Evolutionary conservation across 1,140 invertebrate genomes (phyloP).

Genomic region (Zaprionus lachaisei): DNA sequence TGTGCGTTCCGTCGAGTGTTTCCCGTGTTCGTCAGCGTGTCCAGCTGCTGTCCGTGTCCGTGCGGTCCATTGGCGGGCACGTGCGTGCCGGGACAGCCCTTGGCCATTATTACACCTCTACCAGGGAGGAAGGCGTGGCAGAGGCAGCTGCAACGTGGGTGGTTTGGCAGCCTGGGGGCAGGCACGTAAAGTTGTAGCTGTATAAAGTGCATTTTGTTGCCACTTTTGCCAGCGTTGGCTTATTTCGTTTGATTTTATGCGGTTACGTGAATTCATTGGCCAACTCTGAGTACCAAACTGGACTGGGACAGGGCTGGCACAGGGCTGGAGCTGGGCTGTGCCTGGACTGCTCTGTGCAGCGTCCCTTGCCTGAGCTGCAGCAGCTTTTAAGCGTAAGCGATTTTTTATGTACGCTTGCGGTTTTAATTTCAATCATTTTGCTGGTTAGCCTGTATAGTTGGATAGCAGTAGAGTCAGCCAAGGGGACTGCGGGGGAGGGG

Average conservation of each 20-base stretch:
- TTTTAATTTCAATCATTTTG: constrained; percentile 82
- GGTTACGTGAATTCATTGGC: constrained; percentile 80
- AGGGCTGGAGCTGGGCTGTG: background rate
- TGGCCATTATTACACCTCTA: constrained; percentile 78
- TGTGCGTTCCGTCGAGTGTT: constrained; percentile 39
- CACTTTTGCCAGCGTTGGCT: constrained; percentile 75
- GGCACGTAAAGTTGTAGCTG: constrained; percentile 44
- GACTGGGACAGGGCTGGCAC: background rate
- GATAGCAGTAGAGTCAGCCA: too few relatives aligned
- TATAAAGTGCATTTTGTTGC: constrained; percentile 82
- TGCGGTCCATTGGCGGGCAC: constrained; percentile 56
- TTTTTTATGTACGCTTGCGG: constrained; percentile 78
- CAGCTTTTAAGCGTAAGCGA: constrained; percentile 75
- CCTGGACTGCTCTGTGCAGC: too few relatives aligned
- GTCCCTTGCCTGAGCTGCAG: background rate
- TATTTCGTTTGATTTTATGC: constrained; percentile 83
- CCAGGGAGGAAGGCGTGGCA: background rate
- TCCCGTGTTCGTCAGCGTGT: constrained; percentile 13
- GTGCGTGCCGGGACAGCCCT: constrained; percentile 68
- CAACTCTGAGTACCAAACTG: constrained; percentile 17
- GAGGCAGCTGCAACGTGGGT: constrained; percentile 4
- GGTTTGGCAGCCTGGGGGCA: constrained; percentile 32
- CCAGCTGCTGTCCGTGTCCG: constrained; percentile 33
- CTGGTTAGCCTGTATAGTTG: constrained; percentile 39
- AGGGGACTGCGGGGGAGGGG: background rate